Evolutionary conservation across 92 coral and sea anemone species (phyloP), one percentile per base, ranked within the genome.

Genomic region (Parazoanthus swiftii): DNA sequence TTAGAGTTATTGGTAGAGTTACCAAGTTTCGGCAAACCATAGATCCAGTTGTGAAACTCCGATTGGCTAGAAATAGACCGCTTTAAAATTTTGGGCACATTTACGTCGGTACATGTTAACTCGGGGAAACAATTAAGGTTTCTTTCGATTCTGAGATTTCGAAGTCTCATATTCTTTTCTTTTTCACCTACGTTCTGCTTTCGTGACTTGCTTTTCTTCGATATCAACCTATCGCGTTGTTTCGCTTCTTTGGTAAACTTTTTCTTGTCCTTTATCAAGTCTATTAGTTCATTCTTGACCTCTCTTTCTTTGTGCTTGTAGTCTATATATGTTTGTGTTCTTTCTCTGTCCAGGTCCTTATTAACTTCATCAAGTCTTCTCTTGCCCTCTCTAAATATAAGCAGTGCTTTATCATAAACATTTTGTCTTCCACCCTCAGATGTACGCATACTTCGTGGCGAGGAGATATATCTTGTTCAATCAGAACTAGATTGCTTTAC

Each of bases 21-120:
- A 37, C 76, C 92, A 9, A 88, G 79, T 37, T 67, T 90, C 25
- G 96, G 96, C 18, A 90, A 79, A 16, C 96, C 96, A 36, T 89
- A 81, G 6, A 92, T 67, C 96, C 96, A 93, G 86, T 93, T 92
- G 71, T 93, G 92, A 43, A 81, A 92, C 80, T 93, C 93, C 16
- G 94, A 91, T 76, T 93, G 90, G 59, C 51, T 92, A n/a, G 96
- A 93, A 38, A 93, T 79, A 37, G 91, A 89, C 23, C 96, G 88
- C 75, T 91, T 90, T 92, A 93, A 90, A 20, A 93, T 93, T 85
- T 76, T 82, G 1, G 96, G 96, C 6, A 93, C 85, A 79, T 93
- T 93, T 5, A 92, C 89, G 4, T 72, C 88, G 2, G 94, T 93
- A 59, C 96, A 92, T 1, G 96, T 93, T 42, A 93, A 54, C 5